These are phyloP conservation scores for Bombyx huttoni DNA, from an alignment of 2,888 invertebrate genomes.

Conservation along the genomic window DNA sequence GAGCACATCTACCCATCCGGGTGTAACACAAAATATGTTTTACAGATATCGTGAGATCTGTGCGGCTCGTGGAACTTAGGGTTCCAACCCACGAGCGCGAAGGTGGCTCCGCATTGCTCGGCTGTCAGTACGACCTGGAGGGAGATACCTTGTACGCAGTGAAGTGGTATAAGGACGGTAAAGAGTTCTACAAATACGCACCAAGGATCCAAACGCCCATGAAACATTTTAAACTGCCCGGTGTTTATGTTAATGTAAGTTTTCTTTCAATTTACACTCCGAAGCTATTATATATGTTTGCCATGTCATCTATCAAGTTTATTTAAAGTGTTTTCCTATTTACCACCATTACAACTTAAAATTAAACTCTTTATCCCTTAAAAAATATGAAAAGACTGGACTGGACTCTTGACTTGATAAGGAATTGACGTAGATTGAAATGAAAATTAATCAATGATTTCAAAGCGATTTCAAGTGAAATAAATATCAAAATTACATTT, in stretches of 20 bases:
- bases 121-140: conserved; percentile 84
- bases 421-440: no score
- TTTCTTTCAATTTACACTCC: background rate
- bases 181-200: conserved; percentile 87
- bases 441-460: no score
- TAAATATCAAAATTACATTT: no score
- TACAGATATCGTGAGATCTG: conserved; percentile 48
- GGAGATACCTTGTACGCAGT: conserved; percentile 87
- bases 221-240: conserved; percentile 80
- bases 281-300: no score
- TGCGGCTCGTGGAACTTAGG: conserved; percentile 81
- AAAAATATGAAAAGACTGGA: no score
- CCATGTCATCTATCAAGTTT: no score
- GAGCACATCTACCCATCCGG: no score
- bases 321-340: no score
- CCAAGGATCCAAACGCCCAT: conserved; percentile 82
- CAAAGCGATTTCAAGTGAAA: no score
- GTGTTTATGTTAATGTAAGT: conserved; percentile 88
- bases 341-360: no score
- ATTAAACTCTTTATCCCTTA: no score
- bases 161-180: conserved; percentile 90
- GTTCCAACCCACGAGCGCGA: conserved; percentile 86
- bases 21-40: background rate
- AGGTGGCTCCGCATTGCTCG: conserved; percentile 80
- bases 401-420: no score